Evolutionary conservation across 2,797 vertebrate species (phyloP).

Genomic region (Synanceia verrucosa): DNA sequence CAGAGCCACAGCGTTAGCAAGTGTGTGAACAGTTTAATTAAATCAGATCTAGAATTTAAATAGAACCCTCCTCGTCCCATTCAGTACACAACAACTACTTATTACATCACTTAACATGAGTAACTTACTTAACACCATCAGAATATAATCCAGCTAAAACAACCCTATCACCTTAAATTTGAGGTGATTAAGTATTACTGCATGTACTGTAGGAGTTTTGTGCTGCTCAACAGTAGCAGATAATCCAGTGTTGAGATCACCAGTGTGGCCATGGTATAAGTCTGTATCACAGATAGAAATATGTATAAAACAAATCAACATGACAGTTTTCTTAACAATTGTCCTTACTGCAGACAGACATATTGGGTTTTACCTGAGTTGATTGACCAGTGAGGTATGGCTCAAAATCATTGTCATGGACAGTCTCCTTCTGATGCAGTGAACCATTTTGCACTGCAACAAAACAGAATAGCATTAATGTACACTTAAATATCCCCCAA

Average conservation of each 20-base stretch:
- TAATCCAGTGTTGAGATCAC: neutral
- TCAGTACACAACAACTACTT: neutral
- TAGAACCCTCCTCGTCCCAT: neutral
- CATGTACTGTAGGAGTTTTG: neutral
- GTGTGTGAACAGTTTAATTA: slow-evolving; percentile 7
- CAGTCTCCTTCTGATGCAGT: slow-evolving; percentile 94
- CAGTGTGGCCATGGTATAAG: neutral
- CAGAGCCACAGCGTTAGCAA: slow-evolving; percentile 36
- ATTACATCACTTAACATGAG: neutral
- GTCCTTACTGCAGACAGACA: neutral
- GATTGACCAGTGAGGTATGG: slow-evolving; percentile 95
- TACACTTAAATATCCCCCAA: slow-evolving; percentile 10
- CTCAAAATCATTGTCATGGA: slow-evolving; percentile 97
- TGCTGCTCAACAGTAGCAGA: neutral
- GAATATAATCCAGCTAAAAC: neutral
- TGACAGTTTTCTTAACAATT: neutral
- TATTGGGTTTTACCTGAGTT: slow-evolving; percentile 87
- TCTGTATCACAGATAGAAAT: neutral
- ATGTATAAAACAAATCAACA: neutral
- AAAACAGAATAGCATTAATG: slow-evolving; percentile 31
- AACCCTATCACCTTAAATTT: neutral
- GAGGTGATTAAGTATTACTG: neutral
- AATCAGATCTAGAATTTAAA: neutral
- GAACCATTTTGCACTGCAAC: slow-evolving; percentile 96
- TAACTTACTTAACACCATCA: neutral